phyloP scores from a whole-genome alignment of 2,888 invertebrate species.

The Orthonevra nobilis region DNA sequence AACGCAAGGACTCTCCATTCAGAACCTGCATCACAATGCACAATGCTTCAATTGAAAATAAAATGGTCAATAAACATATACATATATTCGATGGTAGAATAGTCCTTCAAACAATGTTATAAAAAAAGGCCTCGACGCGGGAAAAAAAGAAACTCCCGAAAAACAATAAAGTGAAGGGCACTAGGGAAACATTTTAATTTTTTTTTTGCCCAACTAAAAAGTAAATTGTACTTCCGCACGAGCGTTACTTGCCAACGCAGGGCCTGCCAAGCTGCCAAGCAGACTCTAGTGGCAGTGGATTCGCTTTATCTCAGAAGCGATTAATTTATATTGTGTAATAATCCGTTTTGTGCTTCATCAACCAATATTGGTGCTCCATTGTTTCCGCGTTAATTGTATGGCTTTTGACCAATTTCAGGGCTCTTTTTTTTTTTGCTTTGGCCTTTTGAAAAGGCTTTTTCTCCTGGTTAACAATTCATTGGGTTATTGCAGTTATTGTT shows the following conservation, averaged over 20 bases:
- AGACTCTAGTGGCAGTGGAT: conserved; percentile 41
- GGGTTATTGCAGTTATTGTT: conserved; percentile 61
- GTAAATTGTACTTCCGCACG: conserved; percentile 66
- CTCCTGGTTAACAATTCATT: conserved; percentile 57
- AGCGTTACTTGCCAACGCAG: conserved; percentile 49
- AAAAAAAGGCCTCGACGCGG: conserved; percentile 25
- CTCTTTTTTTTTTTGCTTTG: conserved; percentile 15
- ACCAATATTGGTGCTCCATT: conserved; percentile 79
- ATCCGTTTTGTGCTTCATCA: conserved; percentile 79
- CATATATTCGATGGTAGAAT: conserved; percentile 41
- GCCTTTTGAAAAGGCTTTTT: background rate
- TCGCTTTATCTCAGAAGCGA: conserved; percentile 70
- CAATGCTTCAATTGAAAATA: conserved; percentile 66
- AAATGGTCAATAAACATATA: conserved; percentile 62
- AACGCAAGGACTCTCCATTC: conserved; percentile 56
- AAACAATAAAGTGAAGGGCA: conserved; percentile 63
- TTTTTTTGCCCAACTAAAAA: conserved; percentile 48
- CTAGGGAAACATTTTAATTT: conserved; percentile 58
- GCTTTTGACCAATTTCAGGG: conserved; percentile 76
- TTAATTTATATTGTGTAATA: conserved; percentile 79
- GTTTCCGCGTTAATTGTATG: conserved; percentile 80
- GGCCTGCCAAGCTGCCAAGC: background rate
- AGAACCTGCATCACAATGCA: conserved; percentile 47
- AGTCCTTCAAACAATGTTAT: conserved; percentile 65
- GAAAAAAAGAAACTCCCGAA: conserved; percentile 18